These are phyloP conservation scores for Thalpophila matura DNA, from an alignment of 2,888 invertebrate species.

Conservation along the genomic window DNA sequence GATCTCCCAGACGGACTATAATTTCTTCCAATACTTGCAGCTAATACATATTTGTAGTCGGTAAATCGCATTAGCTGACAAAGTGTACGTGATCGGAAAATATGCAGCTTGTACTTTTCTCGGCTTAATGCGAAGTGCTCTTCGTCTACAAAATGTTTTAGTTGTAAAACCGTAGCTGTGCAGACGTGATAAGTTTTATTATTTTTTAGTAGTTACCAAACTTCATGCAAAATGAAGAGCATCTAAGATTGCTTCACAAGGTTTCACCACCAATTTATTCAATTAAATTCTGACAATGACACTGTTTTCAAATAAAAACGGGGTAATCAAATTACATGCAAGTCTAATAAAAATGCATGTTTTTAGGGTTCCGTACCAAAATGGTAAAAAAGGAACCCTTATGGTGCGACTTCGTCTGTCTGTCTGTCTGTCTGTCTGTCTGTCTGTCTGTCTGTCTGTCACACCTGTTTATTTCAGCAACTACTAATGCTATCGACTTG, in stretches of 20 bases:
- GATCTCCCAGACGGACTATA: conserved; percentile 11
- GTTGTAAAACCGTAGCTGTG: neutral
- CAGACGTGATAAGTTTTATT: neutral
- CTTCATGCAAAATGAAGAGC: neutral
- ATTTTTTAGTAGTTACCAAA: neutral
- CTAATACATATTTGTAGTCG: conserved; percentile 12
- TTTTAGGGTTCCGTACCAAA: too few species aligned
- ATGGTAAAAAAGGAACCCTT: too few species aligned
- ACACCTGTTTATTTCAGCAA: too few species aligned
- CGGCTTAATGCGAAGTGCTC: neutral
- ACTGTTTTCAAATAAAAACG: conserved; percentile 23
- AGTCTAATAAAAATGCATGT: conserved; percentile 6
- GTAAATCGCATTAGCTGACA: neutral
- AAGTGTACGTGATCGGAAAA: conserved; percentile 20
- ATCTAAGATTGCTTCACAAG: conserved; percentile 15
- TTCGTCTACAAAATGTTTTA: conserved; percentile 1
- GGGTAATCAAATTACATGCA: conserved; percentile 12
- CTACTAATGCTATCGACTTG: too few species aligned
- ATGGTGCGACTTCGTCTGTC: too few species aligned
- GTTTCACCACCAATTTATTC: conserved; percentile 19
- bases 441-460: too few species aligned
- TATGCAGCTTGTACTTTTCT: neutral
- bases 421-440: too few species aligned
- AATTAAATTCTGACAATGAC: conserved; percentile 46
- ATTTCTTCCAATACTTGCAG: conserved; percentile 17